Conservation (phyloP, 2,888 invertebrate species). For the Stenolophus ochropezus region DNA sequence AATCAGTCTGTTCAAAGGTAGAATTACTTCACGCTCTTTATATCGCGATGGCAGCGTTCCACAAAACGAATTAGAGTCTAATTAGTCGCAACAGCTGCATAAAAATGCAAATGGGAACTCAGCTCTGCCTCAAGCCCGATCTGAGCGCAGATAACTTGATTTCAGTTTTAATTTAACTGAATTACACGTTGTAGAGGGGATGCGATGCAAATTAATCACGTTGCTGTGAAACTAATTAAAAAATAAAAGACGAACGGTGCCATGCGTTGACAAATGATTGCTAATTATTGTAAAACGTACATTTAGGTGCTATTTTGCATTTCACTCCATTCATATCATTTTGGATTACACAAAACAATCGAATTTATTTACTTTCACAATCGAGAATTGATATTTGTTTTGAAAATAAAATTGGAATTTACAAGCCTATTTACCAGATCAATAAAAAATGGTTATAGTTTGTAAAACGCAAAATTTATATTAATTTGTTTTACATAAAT, state of each 20-base stretch:
- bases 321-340: not conserved
- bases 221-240: constrained; percentile 45
- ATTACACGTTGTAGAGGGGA: constrained; percentile 49
- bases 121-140: constrained; percentile 29
- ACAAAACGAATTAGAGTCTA: constrained; percentile 45
- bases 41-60: not conserved
- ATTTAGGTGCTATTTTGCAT: not conserved
- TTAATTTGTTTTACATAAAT: no score
- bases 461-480: no score
- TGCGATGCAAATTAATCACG: constrained; percentile 43
- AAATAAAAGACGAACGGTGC: constrained; percentile 34
- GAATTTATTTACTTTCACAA: not conserved
- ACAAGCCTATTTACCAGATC: no score
- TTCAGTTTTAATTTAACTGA: constrained; percentile 56
- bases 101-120: constrained; percentile 51
- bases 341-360: not conserved
- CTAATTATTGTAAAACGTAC: constrained; percentile 14
- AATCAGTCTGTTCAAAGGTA: not conserved
- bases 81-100: constrained; percentile 48
- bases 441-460: no score
- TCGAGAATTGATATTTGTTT: no score
- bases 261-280: constrained; percentile 29
- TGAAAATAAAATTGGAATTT: no score
- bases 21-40: not conserved
- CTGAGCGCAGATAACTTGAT: constrained; percentile 49